Percentiles rank a stretch among this genome's conserved stretches.
phyloP scores from a whole-genome alignment of 2,888 invertebrate genomes.

The Abscondita cerata region DNA sequence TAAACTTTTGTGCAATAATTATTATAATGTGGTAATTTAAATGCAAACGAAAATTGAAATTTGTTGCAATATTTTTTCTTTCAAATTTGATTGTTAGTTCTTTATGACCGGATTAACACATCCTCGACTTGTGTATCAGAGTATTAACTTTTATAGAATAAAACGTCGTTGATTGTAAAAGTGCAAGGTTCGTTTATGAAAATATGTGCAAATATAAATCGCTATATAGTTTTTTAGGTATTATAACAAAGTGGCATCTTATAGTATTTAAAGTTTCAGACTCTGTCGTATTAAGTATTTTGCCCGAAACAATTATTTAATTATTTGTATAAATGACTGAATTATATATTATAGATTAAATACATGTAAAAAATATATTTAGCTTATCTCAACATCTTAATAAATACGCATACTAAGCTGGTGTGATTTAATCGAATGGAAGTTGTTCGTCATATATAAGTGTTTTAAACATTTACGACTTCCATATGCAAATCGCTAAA shows the following conservation, averaged over 20 bases:
- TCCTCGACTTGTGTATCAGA: neutral
- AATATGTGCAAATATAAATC: neutral
- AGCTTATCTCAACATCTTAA: conserved; percentile 37
- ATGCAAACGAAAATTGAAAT: neutral
- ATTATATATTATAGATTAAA: conserved; percentile 38
- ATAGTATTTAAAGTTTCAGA: no score
- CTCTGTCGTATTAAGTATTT: no score
- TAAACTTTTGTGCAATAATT: conserved; percentile 21
- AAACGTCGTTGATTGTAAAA: no score
- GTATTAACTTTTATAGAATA: neutral
- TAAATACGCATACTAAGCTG: conserved; percentile 26
- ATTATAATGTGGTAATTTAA: conserved; percentile 19
- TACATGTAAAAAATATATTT: conserved; percentile 37
- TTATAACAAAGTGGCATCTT: no score
- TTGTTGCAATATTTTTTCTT: conserved; percentile 13
- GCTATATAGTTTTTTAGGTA: no score
- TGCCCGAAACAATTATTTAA: conserved; percentile 2
- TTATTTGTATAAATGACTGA: conserved; percentile 27
- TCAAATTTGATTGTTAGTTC: neutral
- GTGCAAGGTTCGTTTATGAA: no score
- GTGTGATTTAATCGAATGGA: conserved; percentile 4
- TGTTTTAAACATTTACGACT: conserved; percentile 69
- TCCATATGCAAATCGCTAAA: conserved; percentile 88
- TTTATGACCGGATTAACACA: no score
- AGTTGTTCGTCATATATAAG: conserved; percentile 8